Evolutionary conservation across 92 coral and sea anemone genomes (phyloP), one percentile per base, ranked within the genome.

Genomic region (Montipora capitata): DNA sequence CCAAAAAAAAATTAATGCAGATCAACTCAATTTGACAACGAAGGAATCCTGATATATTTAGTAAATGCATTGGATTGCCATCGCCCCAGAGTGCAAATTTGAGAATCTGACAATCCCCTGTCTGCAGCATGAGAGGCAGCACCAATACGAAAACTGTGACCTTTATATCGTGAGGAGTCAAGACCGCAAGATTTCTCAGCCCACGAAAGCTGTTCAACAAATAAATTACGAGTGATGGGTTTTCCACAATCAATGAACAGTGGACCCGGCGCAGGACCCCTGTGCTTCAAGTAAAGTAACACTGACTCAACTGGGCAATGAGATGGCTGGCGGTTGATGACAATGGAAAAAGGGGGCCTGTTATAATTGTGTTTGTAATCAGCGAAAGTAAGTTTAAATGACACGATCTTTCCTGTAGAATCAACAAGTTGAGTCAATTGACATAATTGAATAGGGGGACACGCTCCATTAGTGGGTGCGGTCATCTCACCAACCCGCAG

Each of bases 131-230:
- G 27, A 20, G 27, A 20, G 27, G 27, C 27, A 20, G 59, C 59
- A 54, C 59, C 59, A 54, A 54, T 54, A 54, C 59, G 59, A 54
- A 54, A 54, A 54, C 59, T 54, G 59, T 54, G 59, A 54, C 0
- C 59, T 54, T 54, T 54, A 54, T 54, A 54, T 54, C 59, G 14
- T 2, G 59, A 54, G 15, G 27, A 0, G 59, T 76, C 80, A 49
- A 76, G 80, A 76, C 80, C 67, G 42, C 80, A 76, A 76, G 64
- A 76, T 76, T 76, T 76, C 80, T 2, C 59, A 54, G 16, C 59
- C 44, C 58, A 76, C 54, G 10, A 73, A 73, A 41, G n/a, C 54
- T 73, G 78, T 73, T 17, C 78, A 73, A 73, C 51, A 73, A 73
- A 73, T 0, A 17, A 38, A 73, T 16, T 73, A 73, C 42, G 51